These are phyloP conservation scores for Scaptomyza montana DNA, from an alignment of 1,140 invertebrate species.

Conservation along the genomic window DNA sequence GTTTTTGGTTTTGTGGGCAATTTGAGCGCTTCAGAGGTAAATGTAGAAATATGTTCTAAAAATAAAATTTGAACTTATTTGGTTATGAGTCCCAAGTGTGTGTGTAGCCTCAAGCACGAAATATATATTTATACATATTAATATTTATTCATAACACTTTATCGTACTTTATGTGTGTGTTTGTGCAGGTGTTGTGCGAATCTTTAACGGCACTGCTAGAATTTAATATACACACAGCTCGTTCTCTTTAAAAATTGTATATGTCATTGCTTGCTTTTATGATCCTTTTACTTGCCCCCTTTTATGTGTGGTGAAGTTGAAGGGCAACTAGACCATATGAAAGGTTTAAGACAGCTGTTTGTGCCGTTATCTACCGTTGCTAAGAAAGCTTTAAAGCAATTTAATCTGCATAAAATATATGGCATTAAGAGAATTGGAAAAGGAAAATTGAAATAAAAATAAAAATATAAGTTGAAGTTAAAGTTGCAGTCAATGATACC, in stretches of 20 bases:
- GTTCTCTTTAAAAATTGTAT: slow-evolving; percentile 40
- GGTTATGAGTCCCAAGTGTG: slow-evolving; percentile 74
- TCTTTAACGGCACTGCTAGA: slow-evolving; percentile 11
- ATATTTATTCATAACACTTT: slow-evolving; percentile 58
- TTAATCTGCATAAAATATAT: slow-evolving; percentile 2
- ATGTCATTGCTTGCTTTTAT: slow-evolving; percentile 63
- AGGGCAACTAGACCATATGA: slow-evolving; percentile 48
- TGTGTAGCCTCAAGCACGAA: slow-evolving; percentile 52
- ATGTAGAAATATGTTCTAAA: slow-evolving; percentile 63
- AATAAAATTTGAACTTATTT: slow-evolving; percentile 68
- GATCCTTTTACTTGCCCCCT: slow-evolving; percentile 47
- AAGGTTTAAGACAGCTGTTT: slow-evolving; percentile 23
- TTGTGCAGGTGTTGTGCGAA: slow-evolving; percentile 32
- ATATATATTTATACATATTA: neutral
- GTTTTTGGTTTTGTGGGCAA: slow-evolving; percentile 45
- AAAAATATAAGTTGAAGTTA: no score
- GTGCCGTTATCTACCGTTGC: slow-evolving; percentile 20
- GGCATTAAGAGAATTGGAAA: neutral
- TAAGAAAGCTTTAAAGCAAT: slow-evolving; percentile 24
- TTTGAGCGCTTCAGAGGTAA: slow-evolving; percentile 30
- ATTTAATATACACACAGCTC: slow-evolving; percentile 44
- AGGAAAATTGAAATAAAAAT: neutral
- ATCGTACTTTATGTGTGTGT: slow-evolving; percentile 15
- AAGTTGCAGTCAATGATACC: neutral
- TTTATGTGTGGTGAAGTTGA: slow-evolving; percentile 15